Base-by-base conservation (phyloP, 2,113 vertebrate genomes). In the Macrotus californicus region DNA sequence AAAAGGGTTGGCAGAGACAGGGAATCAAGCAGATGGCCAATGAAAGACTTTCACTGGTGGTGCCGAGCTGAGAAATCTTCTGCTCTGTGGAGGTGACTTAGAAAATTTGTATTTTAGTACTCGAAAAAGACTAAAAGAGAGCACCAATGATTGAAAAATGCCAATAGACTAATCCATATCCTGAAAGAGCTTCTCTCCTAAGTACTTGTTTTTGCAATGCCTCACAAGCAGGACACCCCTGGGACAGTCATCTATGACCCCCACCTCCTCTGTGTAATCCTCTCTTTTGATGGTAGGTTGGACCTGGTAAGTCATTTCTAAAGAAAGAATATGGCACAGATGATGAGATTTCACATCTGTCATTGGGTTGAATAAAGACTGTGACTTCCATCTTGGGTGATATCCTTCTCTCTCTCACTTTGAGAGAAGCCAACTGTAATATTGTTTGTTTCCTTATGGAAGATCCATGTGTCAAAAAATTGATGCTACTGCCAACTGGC, bases 191-290 rank as follows among this genome's bases (percentile, higher is more conserved):
- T 15, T 43, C 21, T 70, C 0, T 59, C 26, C 26, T 76, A 5
- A 61, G 10, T 1, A 29, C 29, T 2, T 2, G 0, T 18, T 9
- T 81, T 85, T 70, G 6, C 22, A 59, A 18, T 70, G 46, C 50
- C 15, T 48, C 48, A 67, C 26, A 43, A 59, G 15, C 3, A 79
- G 19, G 39, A 13, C 4, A 21, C 34, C 31, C 34, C 13, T 88
- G 24, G n/a, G 41, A 79, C 0, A 66, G 7, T 0, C 0, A 7
- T 0, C 4, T 9, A 21, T 22, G 34, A 56, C 36, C 16, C 41
- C 15, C 24, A 22, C 34, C 19, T 43, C 34, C 26, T 43, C 6
- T 54, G 2, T 10, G 19, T 41, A 48, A n/a, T 66, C 0, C 0
- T 13, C 4, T 46, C 24, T 3, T 21, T 31, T 36, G 12, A 66